Evolutionary conservation across 1,140 invertebrate genomes (phyloP).

Genomic region (Bombus terrestris): DNA sequence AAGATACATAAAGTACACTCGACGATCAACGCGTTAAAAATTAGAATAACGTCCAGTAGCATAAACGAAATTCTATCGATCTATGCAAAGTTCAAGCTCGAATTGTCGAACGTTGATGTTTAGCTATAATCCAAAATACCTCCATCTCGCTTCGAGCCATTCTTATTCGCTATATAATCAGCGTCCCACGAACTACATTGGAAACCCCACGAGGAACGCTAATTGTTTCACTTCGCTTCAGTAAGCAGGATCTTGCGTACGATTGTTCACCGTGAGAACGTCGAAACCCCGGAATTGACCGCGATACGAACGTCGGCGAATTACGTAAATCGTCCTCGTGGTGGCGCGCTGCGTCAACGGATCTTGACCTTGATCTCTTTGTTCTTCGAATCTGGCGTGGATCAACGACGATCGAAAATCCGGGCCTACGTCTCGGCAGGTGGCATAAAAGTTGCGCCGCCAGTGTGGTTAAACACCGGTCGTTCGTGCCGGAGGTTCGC

Average conservation of each 20-base stretch:
- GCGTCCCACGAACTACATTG: too few species aligned
- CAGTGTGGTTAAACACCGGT: constrained; percentile 63
- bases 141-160: too few species aligned
- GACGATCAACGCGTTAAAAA: too few species aligned
- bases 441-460: constrained; percentile 63
- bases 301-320: constrained; percentile 1
- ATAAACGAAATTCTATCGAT: too few species aligned
- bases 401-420: constrained; percentile 51
- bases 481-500: constrained; percentile 14
- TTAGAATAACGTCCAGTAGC: too few species aligned
- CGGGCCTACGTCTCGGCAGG: constrained; percentile 60
- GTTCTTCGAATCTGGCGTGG: constrained; percentile 16
- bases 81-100: too few species aligned
- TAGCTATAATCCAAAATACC: too few species aligned
- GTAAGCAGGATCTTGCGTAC: neutral
- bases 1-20: too few species aligned
- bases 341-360: neutral
- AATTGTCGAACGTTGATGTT: too few species aligned
- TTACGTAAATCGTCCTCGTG: neutral
- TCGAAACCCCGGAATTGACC: constrained; percentile 7
- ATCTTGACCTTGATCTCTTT: constrained; percentile 31
- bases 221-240: constrained; percentile 15
- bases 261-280: constrained; percentile 27
- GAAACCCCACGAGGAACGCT: neutral
- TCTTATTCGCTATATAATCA: too few species aligned